Base-by-base conservation (phyloP, 2,888 invertebrate species). In the Eubasilissa splendida region DNA sequence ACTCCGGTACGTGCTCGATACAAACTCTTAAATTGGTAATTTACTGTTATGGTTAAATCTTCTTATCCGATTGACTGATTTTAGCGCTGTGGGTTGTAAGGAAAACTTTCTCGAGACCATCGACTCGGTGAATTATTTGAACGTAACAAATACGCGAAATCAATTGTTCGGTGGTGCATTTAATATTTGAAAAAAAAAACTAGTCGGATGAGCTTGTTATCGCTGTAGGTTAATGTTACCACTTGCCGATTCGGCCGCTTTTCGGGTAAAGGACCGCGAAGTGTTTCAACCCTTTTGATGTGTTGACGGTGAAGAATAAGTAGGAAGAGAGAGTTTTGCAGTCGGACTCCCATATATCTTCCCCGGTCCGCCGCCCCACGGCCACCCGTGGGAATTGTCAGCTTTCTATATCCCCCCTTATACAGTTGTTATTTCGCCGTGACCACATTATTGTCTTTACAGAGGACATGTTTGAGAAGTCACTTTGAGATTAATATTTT, bases 341-440 rank as follows among this genome's bases (percentile, higher is more conserved):
- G 42, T n/a, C 14, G 54, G 63, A 74, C 60, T 42, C 42, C 63
- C 71, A 76, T 80, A 80, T 80, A 80, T 80, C 80, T 80, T 80
- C 66, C 71, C 60, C 80, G 80, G 76, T 80, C 76, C 70, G 80
- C 42, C 70, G 80, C 56, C 71, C 80, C 59, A 42, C 56, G n/a
- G 42, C 54, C 50, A 66, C 76, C 71, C 76, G 66, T 80, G 80
- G 80, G 80, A 80, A 80, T 77, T 70, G 80, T 76, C 80, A 71
- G 56, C 68, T 56, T 70, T 76, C 76, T 59, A 70, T 52, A 71
- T 22, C 52, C 63, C 74, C 33, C 65, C 66, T 52, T 75, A 59
- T 80, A 52, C 58, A 70, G 70, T 54, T 54, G 52, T 50, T 22
- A 22, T n/a, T 56, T 60, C 63, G 22, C 65, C 59, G n/a, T 70